phyloP scores from a whole-genome alignment of 2,888 invertebrate species.

The Falcaria lacertinaria region DNA sequence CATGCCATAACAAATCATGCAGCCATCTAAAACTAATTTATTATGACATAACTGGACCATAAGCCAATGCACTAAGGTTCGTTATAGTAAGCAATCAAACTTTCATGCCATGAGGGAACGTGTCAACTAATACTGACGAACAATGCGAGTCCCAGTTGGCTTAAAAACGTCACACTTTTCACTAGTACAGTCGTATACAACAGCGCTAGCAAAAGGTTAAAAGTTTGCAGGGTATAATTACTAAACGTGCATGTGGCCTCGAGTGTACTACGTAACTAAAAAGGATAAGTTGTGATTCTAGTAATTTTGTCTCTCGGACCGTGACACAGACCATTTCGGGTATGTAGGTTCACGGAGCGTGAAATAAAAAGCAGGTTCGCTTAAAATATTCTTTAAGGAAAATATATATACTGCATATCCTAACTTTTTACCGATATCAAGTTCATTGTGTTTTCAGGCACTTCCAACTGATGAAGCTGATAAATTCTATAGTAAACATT shows the following conservation, averaged over 20 bases:
- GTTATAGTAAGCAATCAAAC: not conserved
- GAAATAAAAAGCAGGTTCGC: too few relatives aligned
- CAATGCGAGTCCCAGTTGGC: not conserved
- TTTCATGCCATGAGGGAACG: not conserved
- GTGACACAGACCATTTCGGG: too few relatives aligned
- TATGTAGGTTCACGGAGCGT: too few relatives aligned
- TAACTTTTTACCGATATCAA: too few relatives aligned
- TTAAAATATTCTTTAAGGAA: too few relatives aligned
- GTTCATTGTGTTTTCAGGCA: too few relatives aligned
- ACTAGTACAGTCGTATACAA: too few relatives aligned
- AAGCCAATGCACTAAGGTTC: not conserved
- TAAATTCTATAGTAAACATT: too few relatives aligned
- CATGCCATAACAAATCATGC: too few relatives aligned
- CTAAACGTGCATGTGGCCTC: not conserved
- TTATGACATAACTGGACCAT: not conserved
- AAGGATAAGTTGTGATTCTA: not conserved
- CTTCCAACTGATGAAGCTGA: too few relatives aligned
- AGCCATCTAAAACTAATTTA: not conserved
- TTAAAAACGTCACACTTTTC: not conserved
- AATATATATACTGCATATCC: too few relatives aligned
- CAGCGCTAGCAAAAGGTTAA: too few relatives aligned
- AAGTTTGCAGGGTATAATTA: not conserved
- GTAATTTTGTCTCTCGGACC: not conserved
- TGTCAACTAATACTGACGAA: not conserved
- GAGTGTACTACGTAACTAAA: not conserved